phyloP scores from a whole-genome alignment of 2,888 invertebrate species.

The Nymphalis c-album region DNA sequence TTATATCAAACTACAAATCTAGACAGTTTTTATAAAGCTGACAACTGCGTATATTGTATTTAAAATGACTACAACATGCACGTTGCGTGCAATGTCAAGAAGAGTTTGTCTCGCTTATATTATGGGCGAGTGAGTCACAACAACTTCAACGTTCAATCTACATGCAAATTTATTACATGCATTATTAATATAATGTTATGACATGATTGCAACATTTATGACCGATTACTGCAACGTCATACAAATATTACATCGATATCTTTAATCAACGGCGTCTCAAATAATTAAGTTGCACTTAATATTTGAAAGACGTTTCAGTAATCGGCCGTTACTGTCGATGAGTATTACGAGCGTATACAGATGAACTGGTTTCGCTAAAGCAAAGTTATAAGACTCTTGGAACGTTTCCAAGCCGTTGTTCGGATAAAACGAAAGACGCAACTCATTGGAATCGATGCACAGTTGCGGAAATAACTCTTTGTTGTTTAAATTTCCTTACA shows the following conservation, averaged over 20 bases:
- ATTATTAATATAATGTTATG: constrained; percentile 8
- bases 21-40: background rate
- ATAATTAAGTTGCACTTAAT: too few relatives aligned
- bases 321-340: too few relatives aligned
- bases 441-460: constrained; percentile 1
- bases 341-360: background rate
- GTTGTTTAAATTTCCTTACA: background rate
- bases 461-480: background rate
- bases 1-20: background rate
- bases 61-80: constrained; percentile 20
- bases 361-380: too few relatives aligned
- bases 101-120: constrained; percentile 23
- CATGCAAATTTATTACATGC: constrained; percentile 21
- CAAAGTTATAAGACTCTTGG: background rate
- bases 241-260: too few relatives aligned
- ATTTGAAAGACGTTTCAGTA: too few relatives aligned
- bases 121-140: constrained; percentile 24
- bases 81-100: constrained; percentile 27
- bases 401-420: constrained; percentile 1
- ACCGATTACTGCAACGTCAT: too few relatives aligned
- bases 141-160: constrained; percentile 16
- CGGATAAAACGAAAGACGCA: constrained; percentile 1
- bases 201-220: background rate
- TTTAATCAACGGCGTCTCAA: too few relatives aligned
- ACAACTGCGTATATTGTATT: constrained; percentile 3